phyloP scores from a whole-genome alignment of 2,113 vertebrate species.

The Burhinus bistriatus region DNA sequence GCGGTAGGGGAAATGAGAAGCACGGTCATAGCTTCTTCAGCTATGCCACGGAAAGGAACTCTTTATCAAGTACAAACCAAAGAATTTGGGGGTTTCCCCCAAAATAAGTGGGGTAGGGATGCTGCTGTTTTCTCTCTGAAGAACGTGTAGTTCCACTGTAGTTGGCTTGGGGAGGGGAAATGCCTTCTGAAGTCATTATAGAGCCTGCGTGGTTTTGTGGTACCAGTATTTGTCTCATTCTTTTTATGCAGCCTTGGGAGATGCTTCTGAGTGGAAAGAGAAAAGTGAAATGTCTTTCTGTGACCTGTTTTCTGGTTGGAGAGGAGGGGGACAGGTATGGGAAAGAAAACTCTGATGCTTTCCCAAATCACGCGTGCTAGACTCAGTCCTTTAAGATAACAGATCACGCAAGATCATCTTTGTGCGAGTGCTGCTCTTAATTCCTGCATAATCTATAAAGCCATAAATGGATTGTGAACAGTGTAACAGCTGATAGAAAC shows the following conservation, averaged over 20 bases:
- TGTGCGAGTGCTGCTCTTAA: not conserved
- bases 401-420: not conserved
- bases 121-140: not conserved
- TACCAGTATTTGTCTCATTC: not conserved
- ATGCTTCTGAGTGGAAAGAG: not conserved
- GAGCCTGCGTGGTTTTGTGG: not conserved
- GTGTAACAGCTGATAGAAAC: not conserved
- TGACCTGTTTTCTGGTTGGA: not conserved
- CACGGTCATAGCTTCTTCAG: not conserved
- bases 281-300: not conserved
- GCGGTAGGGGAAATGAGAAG: not conserved
- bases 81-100: rapidly evolving
- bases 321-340: too few species aligned
- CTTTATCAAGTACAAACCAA: not conserved
- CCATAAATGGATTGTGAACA: not conserved
- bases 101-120: not conserved
- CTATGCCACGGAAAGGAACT: not conserved
- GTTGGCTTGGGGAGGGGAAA: not conserved
- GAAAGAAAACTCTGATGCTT: not conserved
- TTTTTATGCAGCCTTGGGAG: not conserved
- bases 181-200: not conserved
- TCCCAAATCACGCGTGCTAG: not conserved
- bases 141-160: not conserved
- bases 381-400: not conserved
- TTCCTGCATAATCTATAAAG: not conserved